Conservation (phyloP, 2,888 invertebrate genomes). For the Leucophora obtusa region DNA sequence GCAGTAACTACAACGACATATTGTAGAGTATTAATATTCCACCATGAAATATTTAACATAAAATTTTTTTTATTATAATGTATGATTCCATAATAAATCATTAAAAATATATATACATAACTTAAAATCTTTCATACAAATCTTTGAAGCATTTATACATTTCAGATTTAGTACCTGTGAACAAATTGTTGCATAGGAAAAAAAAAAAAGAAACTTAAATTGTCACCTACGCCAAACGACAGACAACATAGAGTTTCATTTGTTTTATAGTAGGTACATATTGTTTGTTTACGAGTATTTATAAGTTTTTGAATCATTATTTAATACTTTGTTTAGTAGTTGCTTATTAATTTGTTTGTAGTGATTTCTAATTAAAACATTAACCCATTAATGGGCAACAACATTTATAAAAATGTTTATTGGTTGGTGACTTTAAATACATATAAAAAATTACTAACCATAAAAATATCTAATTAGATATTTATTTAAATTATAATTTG, state of each 20-base stretch:
- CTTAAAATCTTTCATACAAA: constrained; percentile 49
- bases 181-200: constrained; percentile 37
- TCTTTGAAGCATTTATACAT: constrained; percentile 10
- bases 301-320: neutral
- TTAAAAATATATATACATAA: constrained; percentile 44
- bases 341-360: too few species aligned
- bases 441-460: too few species aligned
- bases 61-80: constrained; percentile 12
- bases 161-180: constrained; percentile 54
- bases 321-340: too few species aligned
- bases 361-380: neutral
- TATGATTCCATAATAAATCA: constrained; percentile 59
- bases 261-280: neutral
- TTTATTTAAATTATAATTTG: too few species aligned
- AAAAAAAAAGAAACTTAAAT: constrained; percentile 15
- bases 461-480: too few species aligned
- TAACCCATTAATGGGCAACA: neutral
- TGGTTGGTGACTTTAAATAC: too few species aligned
- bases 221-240: constrained; percentile 58
- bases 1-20: neutral
- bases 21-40: neutral
- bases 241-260: constrained; percentile 18
- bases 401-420: neutral
- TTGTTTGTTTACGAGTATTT: neutral
- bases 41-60: neutral